These are phyloP conservation scores for Phylloscopus trochilus DNA, from an alignment of 2,113 vertebrate species.

Conservation along the genomic window DNA sequence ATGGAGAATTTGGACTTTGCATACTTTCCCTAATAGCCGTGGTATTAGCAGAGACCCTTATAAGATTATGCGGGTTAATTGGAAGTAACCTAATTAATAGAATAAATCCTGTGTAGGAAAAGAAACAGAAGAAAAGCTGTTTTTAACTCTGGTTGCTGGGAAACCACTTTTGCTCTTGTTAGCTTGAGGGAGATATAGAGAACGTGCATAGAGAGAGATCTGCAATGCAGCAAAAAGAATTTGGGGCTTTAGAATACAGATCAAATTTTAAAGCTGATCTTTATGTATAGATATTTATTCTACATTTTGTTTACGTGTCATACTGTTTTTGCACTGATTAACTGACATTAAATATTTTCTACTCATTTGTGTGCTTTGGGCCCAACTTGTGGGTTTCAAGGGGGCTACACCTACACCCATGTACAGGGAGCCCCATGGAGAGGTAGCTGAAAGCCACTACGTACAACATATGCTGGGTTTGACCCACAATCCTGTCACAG, in stretches of 20 bases:
- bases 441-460: not conserved
- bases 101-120: constrained; percentile 68
- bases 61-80: constrained; percentile 71
- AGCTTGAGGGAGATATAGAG: constrained; percentile 66
- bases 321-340: not conserved
- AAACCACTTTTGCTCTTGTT: constrained; percentile 69
- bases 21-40: constrained; percentile 50
- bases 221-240: constrained; percentile 64
- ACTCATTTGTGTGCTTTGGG: not conserved
- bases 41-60: constrained; percentile 62
- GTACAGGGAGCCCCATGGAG: not conserved
- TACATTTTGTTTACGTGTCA: not conserved
- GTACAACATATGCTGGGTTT: not conserved
- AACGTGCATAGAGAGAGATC: constrained; percentile 49
- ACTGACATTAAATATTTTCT: not conserved
- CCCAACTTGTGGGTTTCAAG: not conserved
- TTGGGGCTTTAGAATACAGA: constrained; percentile 33
- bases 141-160: constrained; percentile 72
- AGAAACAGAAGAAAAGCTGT: constrained; percentile 72
- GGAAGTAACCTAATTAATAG: constrained; percentile 77
- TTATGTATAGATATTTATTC: not conserved
- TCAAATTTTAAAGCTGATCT: constrained; percentile 15
- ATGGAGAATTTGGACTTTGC: constrained; percentile 21
- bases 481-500: not conserved
- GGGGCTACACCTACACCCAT: not conserved